Base-by-base conservation (phyloP, 2,797 vertebrate species). In the Mycteria americana region DNA sequence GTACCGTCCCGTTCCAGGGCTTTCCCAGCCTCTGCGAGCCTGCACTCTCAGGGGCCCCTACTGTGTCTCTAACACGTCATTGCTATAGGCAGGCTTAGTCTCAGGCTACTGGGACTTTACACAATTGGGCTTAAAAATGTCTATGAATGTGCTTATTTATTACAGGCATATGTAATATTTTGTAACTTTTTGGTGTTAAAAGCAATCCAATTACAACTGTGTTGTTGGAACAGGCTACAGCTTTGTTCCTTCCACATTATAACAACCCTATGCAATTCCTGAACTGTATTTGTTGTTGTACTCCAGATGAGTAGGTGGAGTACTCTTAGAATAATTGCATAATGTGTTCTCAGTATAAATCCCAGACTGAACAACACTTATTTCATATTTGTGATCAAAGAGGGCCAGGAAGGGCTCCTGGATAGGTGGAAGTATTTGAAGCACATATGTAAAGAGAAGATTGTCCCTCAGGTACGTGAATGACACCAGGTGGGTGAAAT, bases 81-180 rank as follows among this genome's bases (percentile, higher is more conserved):
- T 70, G 13, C 28, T 84, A 16, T 5, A 63, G 46, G 19, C 8
- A 27, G 17, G 15, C 13, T 63, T 56, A 19, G 7, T 53, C 41
- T 92, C 5, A 4, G 1, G 14, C 70, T 70, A 33, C 27, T 30
- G 23, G 19, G 17, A 35, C 18, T 39, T 91, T 13, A 72, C 10
- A 43, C 17, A 59, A 8, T 5, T 24, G 1, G 25, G 9, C 12
- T 88, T 77, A 14, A 69, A 82, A 83, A 73, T 46, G 24, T 16
- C 17, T 83, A 4, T 24, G 24, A 50, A 30, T 76, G 28, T 89
- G 31, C 9, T 79, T 69, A 83, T 57, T 93, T 69, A n/a, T 18
- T 18, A 74, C 12, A 69, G 27, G 8, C 7, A 82, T 7, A 37
- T 0, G 0, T 27, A 82, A n/a, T 53, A 50, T 59, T 79, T 64